Percentiles rank a stretch among this genome's conserved stretches.
Evolutionary conservation across 2,888 invertebrate species (phyloP).

Genomic region (Cancer borealis): DNA sequence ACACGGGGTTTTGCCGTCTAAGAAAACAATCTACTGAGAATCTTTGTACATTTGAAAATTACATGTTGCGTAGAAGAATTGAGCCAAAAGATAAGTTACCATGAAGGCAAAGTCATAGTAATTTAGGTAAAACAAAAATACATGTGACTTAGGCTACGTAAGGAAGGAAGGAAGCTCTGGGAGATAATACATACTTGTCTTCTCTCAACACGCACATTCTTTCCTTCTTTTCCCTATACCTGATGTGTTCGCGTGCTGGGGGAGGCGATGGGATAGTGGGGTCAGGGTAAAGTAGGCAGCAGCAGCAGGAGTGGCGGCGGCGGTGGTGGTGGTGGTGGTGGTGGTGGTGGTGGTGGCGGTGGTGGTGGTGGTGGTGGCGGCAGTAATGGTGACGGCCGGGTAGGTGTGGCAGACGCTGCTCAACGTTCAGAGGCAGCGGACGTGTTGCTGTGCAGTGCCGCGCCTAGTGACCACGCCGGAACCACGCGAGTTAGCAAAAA

Average conservation of each 20-base stretch:
- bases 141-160: background rate
- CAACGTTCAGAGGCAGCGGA: constrained; percentile 51
- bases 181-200: background rate
- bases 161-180: background rate
- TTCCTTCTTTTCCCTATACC: background rate
- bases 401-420: constrained; percentile 50
- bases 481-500: background rate
- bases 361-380: background rate
- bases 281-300: background rate
- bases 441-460: constrained; percentile 51
- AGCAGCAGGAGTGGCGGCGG: background rate
- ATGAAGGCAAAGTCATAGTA: background rate
- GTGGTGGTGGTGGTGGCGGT: background rate
- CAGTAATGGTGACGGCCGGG: background rate
- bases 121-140: background rate
- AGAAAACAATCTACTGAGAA: background rate
- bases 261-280: background rate
- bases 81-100: background rate
- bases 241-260: background rate
- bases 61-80: background rate
- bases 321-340: background rate
- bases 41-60: background rate
- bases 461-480: background rate
- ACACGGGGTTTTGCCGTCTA: background rate
- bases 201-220: background rate